These are phyloP conservation scores for Cantharis nigra DNA, from an alignment of 2,888 invertebrate genomes.

Conservation along the genomic window DNA sequence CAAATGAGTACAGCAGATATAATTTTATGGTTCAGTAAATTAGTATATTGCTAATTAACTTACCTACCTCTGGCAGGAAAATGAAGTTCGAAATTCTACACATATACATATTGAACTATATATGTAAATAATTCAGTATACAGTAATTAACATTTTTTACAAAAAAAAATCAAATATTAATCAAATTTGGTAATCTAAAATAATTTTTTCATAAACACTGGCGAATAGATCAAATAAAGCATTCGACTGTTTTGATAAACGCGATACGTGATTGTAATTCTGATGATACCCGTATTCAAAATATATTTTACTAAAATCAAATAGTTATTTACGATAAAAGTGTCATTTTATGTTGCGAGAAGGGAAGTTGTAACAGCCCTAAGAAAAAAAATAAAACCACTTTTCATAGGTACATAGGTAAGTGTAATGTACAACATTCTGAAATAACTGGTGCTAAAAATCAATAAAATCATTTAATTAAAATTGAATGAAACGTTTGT, in stretches of 20 bases:
- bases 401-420: neutral
- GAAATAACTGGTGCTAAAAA: no score
- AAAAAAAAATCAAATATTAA: neutral
- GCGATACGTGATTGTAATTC: neutral
- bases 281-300: neutral
- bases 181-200: neutral
- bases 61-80: neutral
- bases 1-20: neutral
- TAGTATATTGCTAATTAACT: neutral
- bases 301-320: neutral
- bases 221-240: neutral
- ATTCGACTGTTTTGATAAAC: neutral
- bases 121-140: neutral
- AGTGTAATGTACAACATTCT: no score
- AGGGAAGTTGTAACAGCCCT: no score
- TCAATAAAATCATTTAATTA: no score
- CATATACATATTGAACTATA: no score
- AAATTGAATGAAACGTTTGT: no score
- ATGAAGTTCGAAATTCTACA: neutral
- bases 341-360: no score
- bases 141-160: no score
- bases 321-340: neutral
- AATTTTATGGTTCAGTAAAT: neutral
- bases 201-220: neutral
- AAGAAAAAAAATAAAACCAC: no score